Evolutionary conservation across 2,888 invertebrate genomes (phyloP), one percentile per base, ranked within the genome.

Genomic region (Epinotia brunnichana): DNA sequence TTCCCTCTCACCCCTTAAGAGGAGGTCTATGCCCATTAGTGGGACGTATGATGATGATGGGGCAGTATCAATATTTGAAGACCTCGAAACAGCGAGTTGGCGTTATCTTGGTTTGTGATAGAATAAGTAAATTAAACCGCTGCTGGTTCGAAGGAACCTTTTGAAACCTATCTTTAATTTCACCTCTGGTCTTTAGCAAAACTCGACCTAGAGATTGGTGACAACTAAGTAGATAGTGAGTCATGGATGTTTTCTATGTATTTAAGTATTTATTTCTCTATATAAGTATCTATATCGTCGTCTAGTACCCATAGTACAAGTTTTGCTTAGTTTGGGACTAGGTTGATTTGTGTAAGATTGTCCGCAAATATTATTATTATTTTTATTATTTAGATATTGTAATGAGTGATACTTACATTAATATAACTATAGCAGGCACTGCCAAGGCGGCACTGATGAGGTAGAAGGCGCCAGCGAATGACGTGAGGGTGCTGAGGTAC

Each of bases 381-480:
- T n/a, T n/a, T n/a, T n/a, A n/a, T n/a, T n/a, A n/a, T n/a, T n/a
- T n/a, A n/a, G n/a, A n/a, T n/a, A n/a, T n/a, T 2, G 21, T 24
- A n/a, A 0, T n/a, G n/a, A n/a, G 7, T 48, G 3, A 70, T 78
- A 89, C 94, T 92, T 81, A 94, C 94, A 93, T 77, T 81, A 94
- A 86, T 79, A 94, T 87, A 75, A 83, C 81, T 79, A 93, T 90
- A 80, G 93, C 94, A 74, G 94, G 91, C 56, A 90, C 82, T 29
- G 94, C 93, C 39, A 94, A 79, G 0, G 86, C 87, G 13, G 92
- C 91, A 73, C 94, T 94, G 77, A 95, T 90, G 78, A 94, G 90
- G 83, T 94, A 94, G 82, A 94, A 95, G 0, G 94, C 93, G n/a
- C 94, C 92, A 0, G 95, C 89, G 80, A 94, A 91, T 1, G 87